phyloP scores from a whole-genome alignment of 30 jellyfish, hydroid and myxozoan genomes.

The Aurelia coerulea region DNA sequence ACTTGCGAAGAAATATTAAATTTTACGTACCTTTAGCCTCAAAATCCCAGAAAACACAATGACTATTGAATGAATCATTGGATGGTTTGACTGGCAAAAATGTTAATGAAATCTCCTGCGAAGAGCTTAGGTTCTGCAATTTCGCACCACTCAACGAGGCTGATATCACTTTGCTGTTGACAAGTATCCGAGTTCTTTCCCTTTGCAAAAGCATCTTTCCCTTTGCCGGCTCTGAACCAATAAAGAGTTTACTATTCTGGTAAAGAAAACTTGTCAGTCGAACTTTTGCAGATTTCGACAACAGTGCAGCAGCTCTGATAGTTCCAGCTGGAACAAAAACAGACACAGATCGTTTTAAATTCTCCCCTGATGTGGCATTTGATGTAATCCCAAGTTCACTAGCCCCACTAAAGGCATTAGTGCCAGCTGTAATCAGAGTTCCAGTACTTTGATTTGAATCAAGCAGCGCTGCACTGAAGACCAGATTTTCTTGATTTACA shows the following conservation, averaged over 20 bases:
- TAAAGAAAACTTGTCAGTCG: slow-evolving; percentile 32
- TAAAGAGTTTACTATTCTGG: slow-evolving; percentile 11
- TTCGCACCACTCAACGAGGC: slow-evolving; percentile 25
- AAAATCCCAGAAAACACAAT: slow-evolving; percentile 43
- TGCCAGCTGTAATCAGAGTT: neutral
- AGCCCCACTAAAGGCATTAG: neutral
- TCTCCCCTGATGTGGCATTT: neutral
- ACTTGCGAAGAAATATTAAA: no score
- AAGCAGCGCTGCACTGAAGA: neutral
- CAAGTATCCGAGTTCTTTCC: neutral
- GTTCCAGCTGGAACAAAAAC: neutral
- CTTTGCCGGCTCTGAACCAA: neutral
- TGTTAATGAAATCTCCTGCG: neutral
- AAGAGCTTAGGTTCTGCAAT: neutral
- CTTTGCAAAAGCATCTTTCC: neutral
- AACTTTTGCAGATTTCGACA: neutral
- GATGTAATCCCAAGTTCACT: neutral
- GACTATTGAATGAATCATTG: neutral
- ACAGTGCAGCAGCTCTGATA: slow-evolving; percentile 1
- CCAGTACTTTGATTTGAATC: neutral
- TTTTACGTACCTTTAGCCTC: slow-evolving; percentile 24
- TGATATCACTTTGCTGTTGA: slow-evolving; percentile 30
- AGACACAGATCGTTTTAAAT: neutral
- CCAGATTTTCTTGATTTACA: neutral
- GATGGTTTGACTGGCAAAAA: neutral